Evolutionary conservation across 2,797 vertebrate species (phyloP), one percentile per base, ranked within the genome.

Genomic region (Anomalospiza imberbis): DNA sequence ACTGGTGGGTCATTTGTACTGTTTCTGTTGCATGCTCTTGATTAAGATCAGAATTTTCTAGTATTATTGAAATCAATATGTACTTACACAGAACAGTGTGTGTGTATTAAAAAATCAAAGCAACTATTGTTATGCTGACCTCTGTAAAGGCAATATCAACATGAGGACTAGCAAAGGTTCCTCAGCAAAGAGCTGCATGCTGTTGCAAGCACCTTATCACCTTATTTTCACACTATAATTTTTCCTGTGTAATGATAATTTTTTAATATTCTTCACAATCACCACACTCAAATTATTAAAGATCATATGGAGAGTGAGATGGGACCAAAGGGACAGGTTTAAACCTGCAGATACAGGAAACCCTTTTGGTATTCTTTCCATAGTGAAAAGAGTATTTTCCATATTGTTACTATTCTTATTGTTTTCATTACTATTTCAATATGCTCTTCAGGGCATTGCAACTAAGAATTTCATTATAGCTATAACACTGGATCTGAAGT

Each of bases 11-110:
- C 20, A 53, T 82, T 81, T n/a, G 6, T 72, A 57, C 38, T 22
- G 22, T 93, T 94, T 91, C 51, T 78, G 31, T 76, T 81, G 45
- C 61, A 38, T 65, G 60, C 17, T 87, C 32, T 92, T 93, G 82
- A 91, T 83, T 92, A 91, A 89, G 72, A 94, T 87, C 62, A 91
- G 79, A 62, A 74, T 86, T 87, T 95, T 85, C 42, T 94, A 85
- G 71, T 81, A 74, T 88, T 80, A 72, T 84, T 74, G 61, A 94
- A 95, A 91, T 95, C 85, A 88, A 88, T 93, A 84, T 14, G 38
- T 55, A 74, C 47, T 93, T 89, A 72, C 29, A 74, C 26, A 61
- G 85, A 93, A 57, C 75, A 78, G 42, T 26, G 13, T 36, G 26
- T 48, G n/a, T 34, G 57, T 10, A 18, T 31, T 40, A 66, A 92